phyloP scores from a whole-genome alignment of 2,113 vertebrate genomes.

The Colistium nudipinnis region DNA sequence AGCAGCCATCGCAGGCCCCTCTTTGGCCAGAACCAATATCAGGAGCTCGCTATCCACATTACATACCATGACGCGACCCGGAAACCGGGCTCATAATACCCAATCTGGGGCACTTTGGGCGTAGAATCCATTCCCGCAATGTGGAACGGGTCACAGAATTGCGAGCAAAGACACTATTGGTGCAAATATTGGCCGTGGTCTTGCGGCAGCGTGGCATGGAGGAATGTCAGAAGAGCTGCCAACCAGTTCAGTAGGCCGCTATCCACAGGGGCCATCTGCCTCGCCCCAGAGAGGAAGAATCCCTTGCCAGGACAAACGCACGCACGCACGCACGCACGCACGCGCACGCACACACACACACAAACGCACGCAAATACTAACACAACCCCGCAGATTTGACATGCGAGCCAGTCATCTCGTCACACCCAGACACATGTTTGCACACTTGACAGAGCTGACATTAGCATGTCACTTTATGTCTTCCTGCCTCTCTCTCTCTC shows the following conservation, averaged over 20 bases:
- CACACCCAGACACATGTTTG: slow-evolving; percentile 32
- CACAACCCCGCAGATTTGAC: slow-evolving; percentile 12
- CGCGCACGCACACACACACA: slow-evolving; percentile 1
- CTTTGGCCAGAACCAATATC: slow-evolving; percentile 14
- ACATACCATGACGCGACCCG: slow-evolving; percentile 46
- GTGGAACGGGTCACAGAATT: slow-evolving; percentile 53
- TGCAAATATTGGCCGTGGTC: slow-evolving; percentile 60
- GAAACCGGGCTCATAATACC: slow-evolving; percentile 28
- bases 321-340: slow-evolving; percentile 4
- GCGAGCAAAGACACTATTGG: slow-evolving; percentile 56
- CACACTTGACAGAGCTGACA: slow-evolving; percentile 26
- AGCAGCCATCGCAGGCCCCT: slow-evolving; percentile 24
- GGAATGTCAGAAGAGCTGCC: slow-evolving; percentile 70
- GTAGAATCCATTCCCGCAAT: slow-evolving; percentile 51
- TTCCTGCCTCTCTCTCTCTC: not conserved
- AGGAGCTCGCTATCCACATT: slow-evolving; percentile 49
- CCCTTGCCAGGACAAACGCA: slow-evolving; percentile 48
- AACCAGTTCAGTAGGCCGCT: slow-evolving; percentile 64
- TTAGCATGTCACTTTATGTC: not conserved
- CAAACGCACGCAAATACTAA: slow-evolving; percentile 16
- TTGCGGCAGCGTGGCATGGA: slow-evolving; percentile 62
- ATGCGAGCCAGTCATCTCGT: not conserved
- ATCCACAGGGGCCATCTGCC: slow-evolving; percentile 68
- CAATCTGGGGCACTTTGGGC: slow-evolving; percentile 44
- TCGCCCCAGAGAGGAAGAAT: slow-evolving; percentile 39